Percentiles rank a stretch among this genome's conserved stretches.
phyloP scores from a whole-genome alignment of 2,113 vertebrate genomes.

The Pollimyrus isidori region DNA sequence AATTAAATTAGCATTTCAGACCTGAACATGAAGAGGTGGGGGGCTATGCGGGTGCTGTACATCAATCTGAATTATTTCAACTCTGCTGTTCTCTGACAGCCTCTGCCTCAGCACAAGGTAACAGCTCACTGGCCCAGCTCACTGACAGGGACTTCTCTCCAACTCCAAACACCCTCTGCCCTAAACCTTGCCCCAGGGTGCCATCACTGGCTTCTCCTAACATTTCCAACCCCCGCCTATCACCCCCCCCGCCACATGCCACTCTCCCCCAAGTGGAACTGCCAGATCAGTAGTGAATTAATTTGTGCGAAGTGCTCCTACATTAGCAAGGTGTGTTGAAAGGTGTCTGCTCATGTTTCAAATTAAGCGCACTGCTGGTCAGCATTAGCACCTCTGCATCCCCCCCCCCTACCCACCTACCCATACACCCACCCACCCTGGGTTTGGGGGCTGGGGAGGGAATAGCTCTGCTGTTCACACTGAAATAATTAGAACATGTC shows the following conservation, averaged over 20 bases:
- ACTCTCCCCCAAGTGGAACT: conserved; percentile 50
- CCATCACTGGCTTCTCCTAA: neutral
- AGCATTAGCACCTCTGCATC: conserved; percentile 96
- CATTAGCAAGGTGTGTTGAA: conserved; percentile 99
- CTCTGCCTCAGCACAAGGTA: neutral
- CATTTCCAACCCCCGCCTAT: conserved; percentile 6
- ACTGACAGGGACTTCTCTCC: neutral
- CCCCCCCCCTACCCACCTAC: conserved; percentile 36
- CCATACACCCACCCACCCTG: conserved; percentile 52
- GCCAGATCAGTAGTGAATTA: conserved; percentile 95
- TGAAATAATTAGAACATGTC: conserved; percentile 99
- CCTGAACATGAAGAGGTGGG: conserved; percentile 31
- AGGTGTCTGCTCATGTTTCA: conserved; percentile 99
- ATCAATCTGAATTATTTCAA: neutral
- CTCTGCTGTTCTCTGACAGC: too few species aligned
- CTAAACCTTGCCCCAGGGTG: neutral
- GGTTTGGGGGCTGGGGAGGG: conserved; percentile 69
- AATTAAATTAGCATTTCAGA: conserved; percentile 53
- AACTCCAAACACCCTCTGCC: neutral
- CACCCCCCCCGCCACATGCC: neutral
- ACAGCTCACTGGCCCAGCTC: neutral
- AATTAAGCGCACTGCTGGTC: conserved; percentile 99
- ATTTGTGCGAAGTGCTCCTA: conserved; percentile 97
- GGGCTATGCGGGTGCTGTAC: neutral
- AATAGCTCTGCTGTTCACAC: conserved; percentile 95